phyloP scores from a whole-genome alignment of 2,888 invertebrate genomes.

The Bibio marci region DNA sequence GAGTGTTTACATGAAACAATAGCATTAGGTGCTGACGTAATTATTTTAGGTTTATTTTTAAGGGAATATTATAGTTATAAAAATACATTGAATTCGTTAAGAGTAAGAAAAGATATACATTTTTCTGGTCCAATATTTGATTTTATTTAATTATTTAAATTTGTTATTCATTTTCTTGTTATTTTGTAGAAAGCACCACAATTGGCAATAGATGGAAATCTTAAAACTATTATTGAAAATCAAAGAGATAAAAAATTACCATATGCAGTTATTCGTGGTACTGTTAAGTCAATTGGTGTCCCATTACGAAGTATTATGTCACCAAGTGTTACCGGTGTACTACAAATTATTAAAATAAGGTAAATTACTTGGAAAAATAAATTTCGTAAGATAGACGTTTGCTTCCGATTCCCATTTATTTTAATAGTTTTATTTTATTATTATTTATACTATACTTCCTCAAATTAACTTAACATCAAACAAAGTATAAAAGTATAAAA shows the following conservation, averaged over 20 bases:
- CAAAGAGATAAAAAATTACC: constrained; percentile 44
- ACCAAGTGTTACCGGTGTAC: constrained; percentile 54
- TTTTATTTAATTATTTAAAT: not conserved
- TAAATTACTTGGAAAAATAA: constrained; percentile 4
- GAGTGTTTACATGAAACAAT: constrained; percentile 36
- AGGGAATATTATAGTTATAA: constrained; percentile 60
- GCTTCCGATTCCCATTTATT: too few relatives aligned
- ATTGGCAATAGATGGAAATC: constrained; percentile 20
- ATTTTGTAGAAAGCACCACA: constrained; percentile 38
- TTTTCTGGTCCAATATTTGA: constrained; percentile 1
- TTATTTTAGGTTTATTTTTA: constrained; percentile 56
- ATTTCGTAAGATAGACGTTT: too few relatives aligned
- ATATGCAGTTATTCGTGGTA: constrained; percentile 59
- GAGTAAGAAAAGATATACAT: constrained; percentile 34
- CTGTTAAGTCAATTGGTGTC: constrained; percentile 55
- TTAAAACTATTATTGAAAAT: not conserved
- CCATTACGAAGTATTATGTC: constrained; percentile 60
- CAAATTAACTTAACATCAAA: too few relatives aligned
- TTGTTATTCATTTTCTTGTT: too few relatives aligned
- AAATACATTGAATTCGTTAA: constrained; percentile 48
- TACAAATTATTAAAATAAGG: constrained; percentile 55
- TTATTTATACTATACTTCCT: too few relatives aligned
- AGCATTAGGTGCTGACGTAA: constrained; percentile 53
- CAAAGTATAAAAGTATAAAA: too few relatives aligned
- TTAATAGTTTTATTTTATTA: too few relatives aligned